Evolutionary conservation across 2,888 invertebrate species (phyloP).

Genomic region (Dusona sp.): DNA sequence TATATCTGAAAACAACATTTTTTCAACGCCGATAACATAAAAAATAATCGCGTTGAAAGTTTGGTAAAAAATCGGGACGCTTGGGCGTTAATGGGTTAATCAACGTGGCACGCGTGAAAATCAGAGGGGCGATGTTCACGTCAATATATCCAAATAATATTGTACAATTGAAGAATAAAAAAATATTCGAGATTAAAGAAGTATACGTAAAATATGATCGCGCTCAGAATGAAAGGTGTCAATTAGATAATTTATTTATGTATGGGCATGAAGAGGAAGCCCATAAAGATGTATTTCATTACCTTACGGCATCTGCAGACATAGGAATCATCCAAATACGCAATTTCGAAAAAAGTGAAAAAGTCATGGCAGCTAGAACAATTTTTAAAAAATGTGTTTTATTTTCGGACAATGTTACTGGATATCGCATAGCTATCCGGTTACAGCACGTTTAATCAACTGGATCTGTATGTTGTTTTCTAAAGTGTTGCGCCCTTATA

Average conservation of each 20-base stretch:
- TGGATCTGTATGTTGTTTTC: not conserved
- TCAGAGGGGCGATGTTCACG: constrained; percentile 10
- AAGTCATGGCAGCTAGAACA: not conserved
- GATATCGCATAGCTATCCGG: not conserved
- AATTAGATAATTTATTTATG: constrained; percentile 3
- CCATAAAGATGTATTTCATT: not conserved
- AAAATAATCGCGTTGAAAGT: no score
- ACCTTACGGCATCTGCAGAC: constrained; percentile 7
- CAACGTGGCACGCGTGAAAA: not conserved
- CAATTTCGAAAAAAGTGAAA: constrained; percentile 9
- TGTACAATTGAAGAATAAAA: constrained; percentile 4
- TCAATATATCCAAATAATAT: constrained; percentile 35
- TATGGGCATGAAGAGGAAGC: constrained; percentile 10
- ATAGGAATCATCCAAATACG: constrained; percentile 11
- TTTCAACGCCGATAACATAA: no score
- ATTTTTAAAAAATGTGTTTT: constrained; percentile 3
- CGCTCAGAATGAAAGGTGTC: not conserved
- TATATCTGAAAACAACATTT: not conserved
- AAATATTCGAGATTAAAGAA: constrained; percentile 22
- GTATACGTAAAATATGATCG: constrained; percentile 7
- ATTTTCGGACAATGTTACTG: not conserved
- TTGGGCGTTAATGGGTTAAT: no score
- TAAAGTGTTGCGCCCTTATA: not conserved
- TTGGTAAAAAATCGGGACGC: no score
- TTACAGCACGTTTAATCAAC: constrained; percentile 1